phyloP scores from a whole-genome alignment of 1,140 invertebrate genomes.

The Rhagoletis zephyria region DNA sequence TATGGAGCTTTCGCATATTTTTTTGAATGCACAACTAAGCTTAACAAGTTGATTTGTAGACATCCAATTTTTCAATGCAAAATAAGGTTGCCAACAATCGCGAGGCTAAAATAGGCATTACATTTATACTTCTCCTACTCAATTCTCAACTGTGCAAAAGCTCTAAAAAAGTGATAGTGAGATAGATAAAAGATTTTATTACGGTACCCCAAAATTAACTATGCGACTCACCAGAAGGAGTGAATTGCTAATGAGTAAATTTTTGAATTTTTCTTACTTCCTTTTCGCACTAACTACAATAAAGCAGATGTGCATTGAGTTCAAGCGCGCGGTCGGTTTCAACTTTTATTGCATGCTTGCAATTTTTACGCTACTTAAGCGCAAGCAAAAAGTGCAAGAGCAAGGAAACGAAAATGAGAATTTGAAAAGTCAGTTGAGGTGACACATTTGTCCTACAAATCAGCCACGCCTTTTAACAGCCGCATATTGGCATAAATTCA shows the following conservation, averaged over 20 bases:
- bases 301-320: background rate
- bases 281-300: background rate
- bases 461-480: background rate
- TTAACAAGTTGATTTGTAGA: too few species aligned
- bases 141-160: background rate
- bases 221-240: too few species aligned
- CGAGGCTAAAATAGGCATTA: too few species aligned
- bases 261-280: too few species aligned
- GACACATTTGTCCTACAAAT: background rate
- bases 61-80: too few species aligned
- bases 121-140: too few species aligned
- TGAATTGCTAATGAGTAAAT: too few species aligned
- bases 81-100: too few species aligned
- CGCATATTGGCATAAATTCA: background rate
- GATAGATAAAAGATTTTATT: background rate
- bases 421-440: background rate
- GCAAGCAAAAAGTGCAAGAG: background rate
- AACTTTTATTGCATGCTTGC: conserved; percentile 47
- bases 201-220: background rate
- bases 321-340: background rate
- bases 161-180: background rate
- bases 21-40: too few species aligned
- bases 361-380: conserved; percentile 25
- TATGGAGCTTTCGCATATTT: too few species aligned
- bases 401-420: conserved; percentile 25